These are phyloP conservation scores for Gallinago nigripennis DNA, from an alignment of 2,797 vertebrate genomes.

Conservation along the genomic window DNA sequence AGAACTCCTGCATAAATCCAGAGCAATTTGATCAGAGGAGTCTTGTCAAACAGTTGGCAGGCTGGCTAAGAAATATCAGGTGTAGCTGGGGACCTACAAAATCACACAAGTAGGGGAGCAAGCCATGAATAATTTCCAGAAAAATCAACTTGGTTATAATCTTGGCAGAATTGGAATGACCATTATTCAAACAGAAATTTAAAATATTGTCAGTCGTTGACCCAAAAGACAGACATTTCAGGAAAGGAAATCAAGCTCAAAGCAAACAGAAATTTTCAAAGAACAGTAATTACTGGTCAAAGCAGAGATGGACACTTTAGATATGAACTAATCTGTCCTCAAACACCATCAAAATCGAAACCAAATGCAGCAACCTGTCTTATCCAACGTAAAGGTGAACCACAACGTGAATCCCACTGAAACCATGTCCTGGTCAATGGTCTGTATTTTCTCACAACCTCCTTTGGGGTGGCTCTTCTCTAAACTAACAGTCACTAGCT, in stretches of 20 bases:
- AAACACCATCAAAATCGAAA: not conserved
- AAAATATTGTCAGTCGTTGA: not conserved
- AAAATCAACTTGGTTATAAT: not conserved
- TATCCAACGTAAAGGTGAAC: not conserved
- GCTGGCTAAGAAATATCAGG: not conserved
- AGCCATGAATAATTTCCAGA: not conserved
- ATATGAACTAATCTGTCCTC: not conserved
- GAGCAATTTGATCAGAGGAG: not conserved
- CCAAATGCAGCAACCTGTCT: not conserved
- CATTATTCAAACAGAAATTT: not conserved
- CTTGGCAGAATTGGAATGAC: not conserved
- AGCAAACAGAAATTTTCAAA: not conserved
- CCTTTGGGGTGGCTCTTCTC: not conserved
- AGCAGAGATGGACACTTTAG: not conserved
- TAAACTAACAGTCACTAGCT: not conserved
- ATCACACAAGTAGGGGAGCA: not conserved
- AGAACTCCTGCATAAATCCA: not conserved
- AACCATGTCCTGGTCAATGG: not conserved
- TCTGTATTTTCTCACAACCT: not conserved
- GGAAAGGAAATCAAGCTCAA: not conserved
- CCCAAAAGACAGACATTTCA: not conserved
- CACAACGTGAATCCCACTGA: too few species aligned
- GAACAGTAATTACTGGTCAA: not conserved
- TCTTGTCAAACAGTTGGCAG: conserved; percentile 6
- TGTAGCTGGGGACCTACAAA: not conserved